A percentile compares a stretch with the other conserved stretches of the same genome.
phyloP scores from a whole-genome alignment of 2,797 vertebrate species.

The Falco berigora region DNA sequence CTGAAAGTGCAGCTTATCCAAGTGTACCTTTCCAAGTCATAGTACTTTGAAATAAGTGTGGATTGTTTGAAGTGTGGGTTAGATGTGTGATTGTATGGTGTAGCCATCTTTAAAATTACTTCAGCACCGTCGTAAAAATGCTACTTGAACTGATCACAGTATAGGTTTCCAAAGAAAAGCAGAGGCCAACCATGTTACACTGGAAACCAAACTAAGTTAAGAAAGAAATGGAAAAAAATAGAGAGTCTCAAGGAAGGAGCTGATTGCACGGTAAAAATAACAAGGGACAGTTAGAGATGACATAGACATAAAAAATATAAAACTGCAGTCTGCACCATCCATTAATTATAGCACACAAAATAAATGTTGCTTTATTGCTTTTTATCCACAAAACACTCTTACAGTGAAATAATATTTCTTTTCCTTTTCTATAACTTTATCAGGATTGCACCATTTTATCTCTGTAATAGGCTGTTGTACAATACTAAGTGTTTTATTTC shows the following conservation, averaged over 20 bases:
- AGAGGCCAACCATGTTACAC: neutral
- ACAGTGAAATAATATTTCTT: slow-evolving; percentile 16
- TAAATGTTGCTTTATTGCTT: slow-evolving; percentile 9
- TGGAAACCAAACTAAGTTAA: neutral
- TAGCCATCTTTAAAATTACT: neutral
- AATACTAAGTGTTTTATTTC: slow-evolving; percentile 40
- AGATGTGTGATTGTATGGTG: neutral
- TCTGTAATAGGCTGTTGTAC: slow-evolving; percentile 29
- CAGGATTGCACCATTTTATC: slow-evolving; percentile 34
- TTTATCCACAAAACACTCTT: neutral
- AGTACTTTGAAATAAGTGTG: neutral
- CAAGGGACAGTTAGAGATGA: neutral
- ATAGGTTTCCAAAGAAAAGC: neutral
- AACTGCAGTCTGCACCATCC: neutral
- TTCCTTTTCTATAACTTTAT: slow-evolving; percentile 15
- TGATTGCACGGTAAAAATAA: neutral
- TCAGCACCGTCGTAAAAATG: neutral
- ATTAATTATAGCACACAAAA: slow-evolving; percentile 11
- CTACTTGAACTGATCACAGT: neutral
- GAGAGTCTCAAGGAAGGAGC: neutral
- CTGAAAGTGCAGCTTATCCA: neutral
- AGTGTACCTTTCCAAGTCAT: neutral
- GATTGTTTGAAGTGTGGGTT: neutral
- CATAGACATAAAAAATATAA: neutral
- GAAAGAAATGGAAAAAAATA: neutral